These are phyloP conservation scores for Loriculus beryllinus DNA, from an alignment of 2,797 vertebrate genomes.

Conservation along the genomic window DNA sequence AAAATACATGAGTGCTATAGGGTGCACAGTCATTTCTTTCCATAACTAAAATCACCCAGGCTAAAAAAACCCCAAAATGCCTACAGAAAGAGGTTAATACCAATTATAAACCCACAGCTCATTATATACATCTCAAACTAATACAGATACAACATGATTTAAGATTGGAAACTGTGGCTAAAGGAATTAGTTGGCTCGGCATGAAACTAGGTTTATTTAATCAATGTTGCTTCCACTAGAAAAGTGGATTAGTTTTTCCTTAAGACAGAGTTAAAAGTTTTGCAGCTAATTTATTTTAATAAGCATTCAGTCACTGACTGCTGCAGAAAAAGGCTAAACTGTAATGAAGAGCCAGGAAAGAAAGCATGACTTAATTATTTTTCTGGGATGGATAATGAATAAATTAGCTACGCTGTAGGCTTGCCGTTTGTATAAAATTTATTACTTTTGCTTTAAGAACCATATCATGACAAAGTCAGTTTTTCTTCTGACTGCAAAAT, in stretches of 20 bases:
- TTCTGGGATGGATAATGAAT: constrained; percentile 84
- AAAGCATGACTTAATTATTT: constrained; percentile 83
- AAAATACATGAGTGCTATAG: background rate
- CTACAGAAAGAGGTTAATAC: constrained; percentile 62
- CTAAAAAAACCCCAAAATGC: background rate
- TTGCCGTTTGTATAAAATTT: constrained; percentile 77
- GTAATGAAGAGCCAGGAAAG: constrained; percentile 76
- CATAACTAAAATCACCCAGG: background rate
- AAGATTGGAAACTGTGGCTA: constrained; percentile 76
- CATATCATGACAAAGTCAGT: constrained; percentile 82
- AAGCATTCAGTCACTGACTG: constrained; percentile 77
- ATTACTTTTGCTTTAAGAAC: constrained; percentile 86
- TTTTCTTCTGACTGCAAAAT: constrained; percentile 76
- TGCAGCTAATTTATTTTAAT: constrained; percentile 84
- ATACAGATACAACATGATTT: constrained; percentile 76
- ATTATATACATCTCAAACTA: constrained; percentile 73
- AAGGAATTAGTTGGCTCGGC: constrained; percentile 80
- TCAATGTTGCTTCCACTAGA: constrained; percentile 77
- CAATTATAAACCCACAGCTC: constrained; percentile 72
- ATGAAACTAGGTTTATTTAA: constrained; percentile 81
- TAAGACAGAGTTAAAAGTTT: constrained; percentile 83
- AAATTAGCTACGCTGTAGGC: constrained; percentile 84
- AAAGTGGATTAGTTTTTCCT: constrained; percentile 81
- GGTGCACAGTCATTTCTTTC: background rate
- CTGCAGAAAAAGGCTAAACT: constrained; percentile 72